A percentile compares a stretch with the other conserved stretches of the same genome.
Evolutionary conservation across 1,140 invertebrate species (phyloP).

Genomic region (Zaprionus ghesquierei): DNA sequence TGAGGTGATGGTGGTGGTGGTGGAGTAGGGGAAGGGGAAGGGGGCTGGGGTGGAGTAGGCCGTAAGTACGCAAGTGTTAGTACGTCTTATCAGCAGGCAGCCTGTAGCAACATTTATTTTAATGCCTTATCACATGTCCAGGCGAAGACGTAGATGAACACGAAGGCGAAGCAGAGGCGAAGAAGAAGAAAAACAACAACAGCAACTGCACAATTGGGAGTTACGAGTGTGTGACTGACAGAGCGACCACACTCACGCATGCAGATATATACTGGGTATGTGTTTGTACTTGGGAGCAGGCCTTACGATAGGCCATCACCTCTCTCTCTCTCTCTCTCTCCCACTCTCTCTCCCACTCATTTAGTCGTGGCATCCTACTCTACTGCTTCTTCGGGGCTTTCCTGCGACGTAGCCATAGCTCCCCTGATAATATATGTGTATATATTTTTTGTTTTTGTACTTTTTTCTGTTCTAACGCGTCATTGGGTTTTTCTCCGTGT

Average conservation of each 20-base stretch:
- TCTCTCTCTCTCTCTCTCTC: conserved; percentile 28
- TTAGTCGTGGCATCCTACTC: conserved; percentile 4
- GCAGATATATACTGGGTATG: conserved; percentile 1
- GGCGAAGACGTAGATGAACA: conserved; percentile 42
- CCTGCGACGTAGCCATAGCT: conserved; percentile 10
- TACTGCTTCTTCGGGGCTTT: conserved; percentile 2
- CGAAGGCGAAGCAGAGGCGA: not conserved
- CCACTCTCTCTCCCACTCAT: conserved; percentile 13
- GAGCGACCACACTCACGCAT: not conserved
- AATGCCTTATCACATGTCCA: conserved; percentile 72
- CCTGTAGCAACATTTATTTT: conserved; percentile 77
- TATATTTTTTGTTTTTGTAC: conserved; percentile 3
- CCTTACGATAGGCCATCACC: conserved; percentile 52
- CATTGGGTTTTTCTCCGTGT: conserved; percentile 46
- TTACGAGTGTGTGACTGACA: conserved; percentile 69
- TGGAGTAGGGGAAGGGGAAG: not conserved
- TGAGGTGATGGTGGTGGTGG: not conserved
- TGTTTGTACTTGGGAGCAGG: conserved; percentile 1
- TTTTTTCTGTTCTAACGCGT: conserved; percentile 37
- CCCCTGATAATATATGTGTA: conserved; percentile 57
- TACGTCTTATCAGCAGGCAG: conserved; percentile 66
- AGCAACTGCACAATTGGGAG: conserved; percentile 80
- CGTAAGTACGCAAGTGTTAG: conserved; percentile 35
- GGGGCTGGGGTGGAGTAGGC: conserved; percentile 16
- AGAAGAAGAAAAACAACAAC: not conserved